phyloP scores from a whole-genome alignment of 2,797 vertebrate species.

The Spinus pinus region DNA sequence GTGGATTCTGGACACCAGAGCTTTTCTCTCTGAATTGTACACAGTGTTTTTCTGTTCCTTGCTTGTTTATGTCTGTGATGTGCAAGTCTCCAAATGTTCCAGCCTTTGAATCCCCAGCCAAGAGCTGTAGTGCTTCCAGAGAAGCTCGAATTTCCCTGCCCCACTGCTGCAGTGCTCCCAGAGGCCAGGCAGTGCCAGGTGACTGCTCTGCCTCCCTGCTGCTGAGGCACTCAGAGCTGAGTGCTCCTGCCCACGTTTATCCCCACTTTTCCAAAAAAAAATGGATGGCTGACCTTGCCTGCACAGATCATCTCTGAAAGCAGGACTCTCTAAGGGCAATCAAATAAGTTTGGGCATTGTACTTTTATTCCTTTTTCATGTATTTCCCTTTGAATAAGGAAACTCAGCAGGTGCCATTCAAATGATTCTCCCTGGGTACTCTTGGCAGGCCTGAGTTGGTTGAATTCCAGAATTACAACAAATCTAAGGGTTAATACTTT shows the following conservation, averaged over 20 bases:
- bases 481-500: not conserved
- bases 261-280: not conserved
- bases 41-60: constrained; percentile 23
- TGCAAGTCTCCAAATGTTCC: not conserved
- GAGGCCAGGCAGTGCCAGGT: not conserved
- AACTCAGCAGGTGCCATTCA: not conserved
- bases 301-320: not conserved
- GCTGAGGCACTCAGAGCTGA: not conserved
- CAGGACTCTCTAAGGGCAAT: not conserved
- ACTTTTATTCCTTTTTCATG: not conserved
- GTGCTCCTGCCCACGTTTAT: not conserved
- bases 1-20: constrained; percentile 15
- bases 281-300: not conserved
- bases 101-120: not conserved
- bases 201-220: not conserved
- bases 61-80: not conserved
- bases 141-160: not conserved
- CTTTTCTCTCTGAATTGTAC: not conserved
- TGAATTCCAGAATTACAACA: not conserved
- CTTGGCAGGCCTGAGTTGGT: not conserved
- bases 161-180: not conserved
- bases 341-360: not conserved
- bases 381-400: not conserved
- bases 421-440: not conserved
- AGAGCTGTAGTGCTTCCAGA: not conserved